phyloP scores from a whole-genome alignment of 2,113 vertebrate species.

The Balaeniceps rex region DNA sequence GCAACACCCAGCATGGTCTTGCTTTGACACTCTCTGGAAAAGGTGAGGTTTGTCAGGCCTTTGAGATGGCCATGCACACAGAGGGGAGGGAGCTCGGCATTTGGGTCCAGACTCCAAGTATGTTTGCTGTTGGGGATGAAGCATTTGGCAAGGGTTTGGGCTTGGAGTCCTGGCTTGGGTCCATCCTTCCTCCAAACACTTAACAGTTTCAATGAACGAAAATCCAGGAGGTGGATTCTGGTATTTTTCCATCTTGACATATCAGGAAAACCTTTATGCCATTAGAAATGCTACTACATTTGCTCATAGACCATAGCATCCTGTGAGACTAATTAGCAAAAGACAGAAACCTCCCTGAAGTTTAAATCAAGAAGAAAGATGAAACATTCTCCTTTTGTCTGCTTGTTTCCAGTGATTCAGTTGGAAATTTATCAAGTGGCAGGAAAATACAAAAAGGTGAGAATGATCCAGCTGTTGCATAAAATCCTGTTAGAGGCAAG shows the following conservation, averaged over 20 bases:
- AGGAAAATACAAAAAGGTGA: neutral
- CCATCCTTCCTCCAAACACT: neutral
- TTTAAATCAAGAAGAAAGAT: neutral
- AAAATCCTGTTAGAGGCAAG: neutral
- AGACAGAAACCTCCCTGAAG: neutral
- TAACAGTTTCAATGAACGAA: neutral
- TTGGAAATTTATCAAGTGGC: neutral
- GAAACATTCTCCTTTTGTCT: neutral
- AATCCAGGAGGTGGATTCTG: neutral
- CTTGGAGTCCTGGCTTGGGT: neutral
- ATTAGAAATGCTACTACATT: neutral
- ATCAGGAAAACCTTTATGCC: neutral
- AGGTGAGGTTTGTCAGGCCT: neutral
- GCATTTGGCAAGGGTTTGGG: neutral
- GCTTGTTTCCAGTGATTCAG: neutral
- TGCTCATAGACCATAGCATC: neutral
- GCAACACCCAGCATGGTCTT: accelerated
- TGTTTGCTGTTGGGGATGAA: neutral
- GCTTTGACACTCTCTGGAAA: neutral
- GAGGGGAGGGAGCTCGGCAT: accelerated
- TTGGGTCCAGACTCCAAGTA: neutral
- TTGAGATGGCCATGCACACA: neutral
- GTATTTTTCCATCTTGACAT: neutral
- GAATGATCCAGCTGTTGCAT: neutral
- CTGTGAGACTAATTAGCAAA: neutral